Percentiles rank a stretch among this genome's conserved stretches.
Evolutionary conservation across 2,888 invertebrate genomes (phyloP).

Genomic region (Acleris laterana): DNA sequence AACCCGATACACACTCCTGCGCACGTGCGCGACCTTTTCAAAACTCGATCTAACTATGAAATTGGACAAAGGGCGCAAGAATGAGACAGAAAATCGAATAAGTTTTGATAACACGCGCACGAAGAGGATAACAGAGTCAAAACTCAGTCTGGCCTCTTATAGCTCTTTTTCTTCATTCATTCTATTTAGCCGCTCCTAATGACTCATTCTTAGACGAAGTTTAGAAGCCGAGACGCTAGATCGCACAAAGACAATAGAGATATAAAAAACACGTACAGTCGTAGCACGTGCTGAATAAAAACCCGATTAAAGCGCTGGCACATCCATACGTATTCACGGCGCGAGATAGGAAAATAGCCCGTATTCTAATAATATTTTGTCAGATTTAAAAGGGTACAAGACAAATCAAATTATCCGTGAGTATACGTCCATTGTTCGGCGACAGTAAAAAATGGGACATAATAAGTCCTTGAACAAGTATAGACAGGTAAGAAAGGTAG

Average conservation of each 20-base stretch:
- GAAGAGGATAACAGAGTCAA: constrained; percentile 21
- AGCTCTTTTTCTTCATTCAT: constrained; percentile 33
- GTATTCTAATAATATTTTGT: constrained; percentile 26
- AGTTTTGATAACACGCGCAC: constrained; percentile 11
- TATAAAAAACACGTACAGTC: constrained; percentile 38
- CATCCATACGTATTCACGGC: constrained; percentile 15
- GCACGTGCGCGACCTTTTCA: constrained; percentile 83
- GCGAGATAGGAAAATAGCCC: constrained; percentile 17
- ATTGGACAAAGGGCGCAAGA: constrained; percentile 62
- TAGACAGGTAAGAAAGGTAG: constrained; percentile 64
- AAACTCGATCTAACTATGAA: constrained; percentile 65
- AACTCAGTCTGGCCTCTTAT: background rate
- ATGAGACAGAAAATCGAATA: constrained; percentile 45
- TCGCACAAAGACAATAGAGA: constrained; percentile 41
- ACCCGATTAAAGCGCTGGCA: constrained; percentile 22
- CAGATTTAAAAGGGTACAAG: constrained; percentile 23
- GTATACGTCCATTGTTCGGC: constrained; percentile 45
- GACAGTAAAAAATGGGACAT: constrained; percentile 48
- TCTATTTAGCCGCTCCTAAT: constrained; percentile 39
- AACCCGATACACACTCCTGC: constrained; percentile 84
- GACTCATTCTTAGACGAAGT: constrained; percentile 37
- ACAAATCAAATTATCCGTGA: constrained; percentile 24
- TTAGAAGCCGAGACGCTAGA: constrained; percentile 32
- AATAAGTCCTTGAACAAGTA: constrained; percentile 51
- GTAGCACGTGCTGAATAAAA: constrained; percentile 40